Conservation (phyloP, 2,888 invertebrate genomes). For the Amphipyra tragopoginis region DNA sequence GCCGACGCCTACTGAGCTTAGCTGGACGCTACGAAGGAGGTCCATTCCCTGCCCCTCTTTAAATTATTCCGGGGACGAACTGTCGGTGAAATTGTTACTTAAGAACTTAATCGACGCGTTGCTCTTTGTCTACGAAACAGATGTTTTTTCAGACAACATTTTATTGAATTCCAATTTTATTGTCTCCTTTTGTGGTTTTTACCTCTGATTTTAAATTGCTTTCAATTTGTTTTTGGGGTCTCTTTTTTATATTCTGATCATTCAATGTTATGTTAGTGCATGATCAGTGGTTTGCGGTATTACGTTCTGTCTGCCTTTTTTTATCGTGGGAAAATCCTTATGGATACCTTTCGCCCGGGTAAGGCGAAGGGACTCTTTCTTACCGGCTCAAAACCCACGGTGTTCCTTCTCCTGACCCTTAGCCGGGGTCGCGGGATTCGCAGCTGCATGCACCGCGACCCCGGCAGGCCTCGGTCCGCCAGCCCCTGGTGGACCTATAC, state of each 20-base stretch:
- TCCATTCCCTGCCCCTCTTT: constrained; percentile 60
- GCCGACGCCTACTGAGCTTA: constrained; percentile 76
- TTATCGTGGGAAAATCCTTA: no score
- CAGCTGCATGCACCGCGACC: no score
- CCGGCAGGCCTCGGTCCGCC: no score
- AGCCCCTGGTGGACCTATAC: no score
- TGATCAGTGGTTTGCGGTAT: neutral
- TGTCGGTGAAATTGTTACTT: constrained; percentile 79
- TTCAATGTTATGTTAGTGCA: constrained; percentile 3
- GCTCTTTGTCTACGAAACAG: constrained; percentile 70
- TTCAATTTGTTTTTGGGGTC: constrained; percentile 34
- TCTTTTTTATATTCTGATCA: constrained; percentile 23
- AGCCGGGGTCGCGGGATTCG: no score
- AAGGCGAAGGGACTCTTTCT: no score
- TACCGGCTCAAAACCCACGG: no score
- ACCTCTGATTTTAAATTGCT: constrained; percentile 55
- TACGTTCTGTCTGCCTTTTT: no score
- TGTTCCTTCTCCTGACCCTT: no score
- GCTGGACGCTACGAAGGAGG: constrained; percentile 61
- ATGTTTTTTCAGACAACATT: constrained; percentile 69
- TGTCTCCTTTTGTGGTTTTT: constrained; percentile 51
- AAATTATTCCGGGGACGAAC: constrained; percentile 77
- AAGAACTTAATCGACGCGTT: constrained; percentile 78
- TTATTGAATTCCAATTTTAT: constrained; percentile 67
- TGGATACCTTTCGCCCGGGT: no score